Conservation (phyloP, 1,140 invertebrate species). For the Cataglyphis hispanica region DNA sequence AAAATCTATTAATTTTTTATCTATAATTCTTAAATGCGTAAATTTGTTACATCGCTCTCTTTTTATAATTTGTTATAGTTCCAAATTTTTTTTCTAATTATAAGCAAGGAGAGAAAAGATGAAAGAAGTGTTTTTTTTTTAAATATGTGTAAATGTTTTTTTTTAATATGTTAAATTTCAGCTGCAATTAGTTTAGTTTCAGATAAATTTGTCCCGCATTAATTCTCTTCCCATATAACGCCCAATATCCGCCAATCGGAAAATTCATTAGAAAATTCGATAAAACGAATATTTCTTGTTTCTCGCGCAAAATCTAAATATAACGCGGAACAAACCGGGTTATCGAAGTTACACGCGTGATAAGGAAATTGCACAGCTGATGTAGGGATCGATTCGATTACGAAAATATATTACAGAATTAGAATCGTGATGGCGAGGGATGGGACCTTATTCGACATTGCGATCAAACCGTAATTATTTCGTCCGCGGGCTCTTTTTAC, state of each 20-base stretch:
- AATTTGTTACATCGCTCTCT: neutral
- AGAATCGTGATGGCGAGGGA: neutral
- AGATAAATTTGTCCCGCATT: neutral
- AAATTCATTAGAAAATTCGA: neutral
- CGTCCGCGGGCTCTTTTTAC: slow-evolving; percentile 50
- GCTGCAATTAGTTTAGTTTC: neutral
- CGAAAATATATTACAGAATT: slow-evolving; percentile 19
- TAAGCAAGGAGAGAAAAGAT: neutral
- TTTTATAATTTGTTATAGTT: neutral
- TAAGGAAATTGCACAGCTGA: slow-evolving; percentile 45
- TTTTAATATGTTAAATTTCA: neutral
- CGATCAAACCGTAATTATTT: slow-evolving; percentile 44
- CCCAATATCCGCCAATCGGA: neutral
- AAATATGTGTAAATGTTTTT: too few relatives aligned
- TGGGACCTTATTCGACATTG: neutral
- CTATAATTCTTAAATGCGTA: neutral
- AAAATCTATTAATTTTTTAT: neutral
- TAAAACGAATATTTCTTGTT: neutral
- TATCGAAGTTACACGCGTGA: slow-evolving; percentile 29
- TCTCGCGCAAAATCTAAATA: neutral
- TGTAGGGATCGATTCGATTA: neutral
- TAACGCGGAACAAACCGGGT: neutral
- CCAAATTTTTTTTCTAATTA: neutral
- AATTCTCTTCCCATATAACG: neutral
- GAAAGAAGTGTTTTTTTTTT: neutral